Base-by-base conservation (phyloP, 2,797 vertebrate genomes). In the Odontamblyopus rebecca region DNA sequence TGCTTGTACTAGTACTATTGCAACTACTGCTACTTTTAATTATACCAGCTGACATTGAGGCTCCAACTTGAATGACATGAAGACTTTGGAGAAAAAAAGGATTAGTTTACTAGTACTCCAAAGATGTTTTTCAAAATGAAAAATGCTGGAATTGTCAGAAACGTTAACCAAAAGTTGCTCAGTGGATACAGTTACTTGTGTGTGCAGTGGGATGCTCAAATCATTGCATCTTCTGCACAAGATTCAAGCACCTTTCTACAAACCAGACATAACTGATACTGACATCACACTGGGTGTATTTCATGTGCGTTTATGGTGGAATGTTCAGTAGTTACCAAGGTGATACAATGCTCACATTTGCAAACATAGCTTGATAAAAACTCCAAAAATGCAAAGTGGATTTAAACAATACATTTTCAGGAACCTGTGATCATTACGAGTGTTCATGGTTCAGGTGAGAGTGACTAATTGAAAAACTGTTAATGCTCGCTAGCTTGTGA, bases 31-130 rank as follows among this genome's bases (percentile, higher is more conserved):
- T 15, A 16, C 57, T 29, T 29, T 13, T 16, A 44, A 13, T 44
- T 44, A 44, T 44, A 60, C 57, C 27, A 67, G 72, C 59, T 84
- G 67, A 73, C 71, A 70, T 35, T 74, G 35, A 75, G 72, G 72
- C 72, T 53, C 51, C 48, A 8, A 57, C 26, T 38, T 27, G 63
- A 66, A 26, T 66, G 23, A 66, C 63, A 50, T 23, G 41, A 8
- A 1, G 12, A 66, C 2, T 68, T n/a, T 35, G 50, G 64, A 73
- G 61, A 61, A 50, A 23, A 65, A 26, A 65, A 27, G 5, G 38
- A 26, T 48, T 65, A 41, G 19, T 44, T 48, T 50, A 62, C 26
- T 13, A 44, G 41, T 41, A 51, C 41, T 44, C 41, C 11, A 6
- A 32, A 73, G 26, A n/a, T 62, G 3, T 61, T 70, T 67, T 70